These are phyloP conservation scores for Hoplostethus atlanticus DNA, from an alignment of 2,797 vertebrate genomes.

Conservation along the genomic window DNA sequence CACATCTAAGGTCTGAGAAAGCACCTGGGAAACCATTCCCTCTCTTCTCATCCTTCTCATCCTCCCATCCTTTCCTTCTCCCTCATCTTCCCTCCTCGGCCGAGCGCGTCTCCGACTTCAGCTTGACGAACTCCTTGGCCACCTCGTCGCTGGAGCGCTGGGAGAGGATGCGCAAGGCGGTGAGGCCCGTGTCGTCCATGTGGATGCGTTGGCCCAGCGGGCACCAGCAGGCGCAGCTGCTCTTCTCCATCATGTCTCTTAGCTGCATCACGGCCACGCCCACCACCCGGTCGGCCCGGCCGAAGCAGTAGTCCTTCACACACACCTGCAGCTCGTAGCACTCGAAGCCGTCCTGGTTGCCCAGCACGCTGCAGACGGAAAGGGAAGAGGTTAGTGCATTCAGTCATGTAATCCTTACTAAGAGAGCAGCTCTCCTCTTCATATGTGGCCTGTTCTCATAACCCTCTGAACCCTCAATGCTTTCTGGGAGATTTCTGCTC, in stretches of 20 bases:
- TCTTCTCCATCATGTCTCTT: constrained; percentile 90
- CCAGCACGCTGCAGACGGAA: constrained; percentile 86
- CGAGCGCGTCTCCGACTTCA: constrained; percentile 95
- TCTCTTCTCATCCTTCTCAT: background rate
- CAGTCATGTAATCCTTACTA: background rate
- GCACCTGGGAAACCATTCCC: constrained; percentile 4
- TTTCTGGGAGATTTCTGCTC: no score
- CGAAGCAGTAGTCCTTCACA: constrained; percentile 99
- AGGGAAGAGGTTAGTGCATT: background rate
- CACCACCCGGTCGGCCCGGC: constrained; percentile 93
- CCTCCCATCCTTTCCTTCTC: background rate
- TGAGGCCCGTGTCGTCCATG: constrained; percentile 97
- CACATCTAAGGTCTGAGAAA: constrained; percentile 34
- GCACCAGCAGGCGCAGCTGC: constrained; percentile 96
- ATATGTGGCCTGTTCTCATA: no score
- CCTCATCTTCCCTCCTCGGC: constrained; percentile 93
- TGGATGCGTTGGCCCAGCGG: constrained; percentile 91
- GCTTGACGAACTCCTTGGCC: constrained; percentile 95
- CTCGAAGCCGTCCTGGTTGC: constrained; percentile 94
- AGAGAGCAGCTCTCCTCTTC: no score
- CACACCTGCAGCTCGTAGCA: constrained; percentile 97
- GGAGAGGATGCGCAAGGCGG: constrained; percentile 95
- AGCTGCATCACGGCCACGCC: constrained; percentile 93
- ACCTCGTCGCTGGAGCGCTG: constrained; percentile 97
- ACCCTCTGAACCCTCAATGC: no score